Evolutionary conservation across 2,888 invertebrate genomes (phyloP), one percentile per base, ranked within the genome.

Genomic region (Ophion obscuratus): DNA sequence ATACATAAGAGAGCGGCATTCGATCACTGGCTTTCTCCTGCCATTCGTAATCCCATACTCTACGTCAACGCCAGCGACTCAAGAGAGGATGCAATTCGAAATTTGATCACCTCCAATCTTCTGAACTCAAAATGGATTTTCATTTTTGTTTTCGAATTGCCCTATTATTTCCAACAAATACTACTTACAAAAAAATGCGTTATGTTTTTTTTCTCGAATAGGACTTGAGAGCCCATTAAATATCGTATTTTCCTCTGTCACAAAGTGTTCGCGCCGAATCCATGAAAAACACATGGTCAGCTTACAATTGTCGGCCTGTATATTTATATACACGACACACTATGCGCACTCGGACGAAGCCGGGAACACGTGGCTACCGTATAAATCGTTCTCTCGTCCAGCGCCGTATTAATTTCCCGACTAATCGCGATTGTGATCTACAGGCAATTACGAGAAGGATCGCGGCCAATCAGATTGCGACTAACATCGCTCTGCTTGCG

Each of bases 391-490:
- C 87, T 89, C 89, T 87, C 89, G 88, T 87, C 89, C 88, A 89
- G 87, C 86, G 89, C 90, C 91, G 92, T 92, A 92, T 92, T 92
- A 92, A 92, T 92, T 92, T 92, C 91, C 92, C 90, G 89, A 88
- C 90, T 92, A 92, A 92, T 92, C 92, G 91, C 90, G 92, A 92
- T 92, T 90, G 91, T 90, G 92, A 92, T 92, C 92, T 92, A 92
- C 92, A 91, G 91, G 92, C 92, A 92, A 92, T 92, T 92, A 92
- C 92, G 91, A 90, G 90, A 85, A 91, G 91, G 90, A 90, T 91
- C 89, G 53, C 53, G 91, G 89, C 91, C 91, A 91, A 92, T 92
- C 89, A 88, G 90, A 89, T 90, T 89, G 88, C 89, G 87, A 83
- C 88, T 85, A 88, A 81, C 82, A 85, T 87, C 88, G 89, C 89